Conservation (phyloP, 2,797 vertebrate species). For the Myotis myotis region DNA sequence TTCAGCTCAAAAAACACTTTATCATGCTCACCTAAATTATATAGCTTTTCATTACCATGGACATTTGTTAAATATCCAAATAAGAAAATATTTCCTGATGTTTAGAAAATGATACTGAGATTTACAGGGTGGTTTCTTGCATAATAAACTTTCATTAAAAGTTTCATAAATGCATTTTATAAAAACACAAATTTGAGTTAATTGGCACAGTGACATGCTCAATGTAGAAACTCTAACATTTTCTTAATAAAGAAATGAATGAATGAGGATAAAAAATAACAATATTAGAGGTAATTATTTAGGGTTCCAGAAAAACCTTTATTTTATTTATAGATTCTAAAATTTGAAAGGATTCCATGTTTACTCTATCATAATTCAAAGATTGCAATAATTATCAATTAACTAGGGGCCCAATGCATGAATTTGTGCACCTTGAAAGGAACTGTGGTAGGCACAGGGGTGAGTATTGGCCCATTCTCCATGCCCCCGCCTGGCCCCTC, state of each 20-base stretch:
- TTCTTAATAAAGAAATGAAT: slow-evolving; percentile 52
- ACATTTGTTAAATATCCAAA: slow-evolving; percentile 23
- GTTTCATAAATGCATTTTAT: slow-evolving; percentile 35
- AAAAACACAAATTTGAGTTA: slow-evolving; percentile 23
- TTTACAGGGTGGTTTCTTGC: background rate
- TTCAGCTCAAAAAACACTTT: slow-evolving; percentile 6
- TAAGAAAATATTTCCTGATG: slow-evolving; percentile 27
- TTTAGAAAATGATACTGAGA: slow-evolving; percentile 37
- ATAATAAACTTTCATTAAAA: slow-evolving; percentile 34
- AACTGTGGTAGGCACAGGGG: too few species aligned
- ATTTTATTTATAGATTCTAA: slow-evolving; percentile 47
- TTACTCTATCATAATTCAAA: slow-evolving; percentile 4
- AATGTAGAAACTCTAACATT: slow-evolving; percentile 30
- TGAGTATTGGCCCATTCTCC: too few species aligned
- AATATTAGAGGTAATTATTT: background rate
- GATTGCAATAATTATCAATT: background rate
- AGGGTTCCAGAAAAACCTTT: background rate
- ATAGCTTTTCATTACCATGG: background rate
- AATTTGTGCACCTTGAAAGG: too few species aligned
- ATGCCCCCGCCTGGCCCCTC: too few species aligned
- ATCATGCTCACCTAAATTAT: background rate
- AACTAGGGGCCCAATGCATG: background rate
- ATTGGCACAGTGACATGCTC: background rate
- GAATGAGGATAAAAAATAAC: slow-evolving; percentile 22
- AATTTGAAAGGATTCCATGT: slow-evolving; percentile 12